Evolutionary conservation across 2,113 vertebrate genomes (phyloP).

Genomic region (Recurvirostra avosetta): DNA sequence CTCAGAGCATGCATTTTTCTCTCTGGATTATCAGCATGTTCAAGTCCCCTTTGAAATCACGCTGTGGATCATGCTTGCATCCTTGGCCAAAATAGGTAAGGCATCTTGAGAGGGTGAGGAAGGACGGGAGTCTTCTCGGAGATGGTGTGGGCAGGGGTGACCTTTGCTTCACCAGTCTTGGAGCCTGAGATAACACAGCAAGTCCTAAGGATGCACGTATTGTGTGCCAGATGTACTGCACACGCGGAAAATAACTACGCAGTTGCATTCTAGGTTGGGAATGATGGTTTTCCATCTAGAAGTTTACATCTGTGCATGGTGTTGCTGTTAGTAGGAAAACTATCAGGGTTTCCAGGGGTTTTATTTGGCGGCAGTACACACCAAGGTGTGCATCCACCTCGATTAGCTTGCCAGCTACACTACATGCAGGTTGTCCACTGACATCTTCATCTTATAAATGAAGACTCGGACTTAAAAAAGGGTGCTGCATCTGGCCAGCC

Average conservation of each 20-base stretch:
- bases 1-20: slow-evolving; percentile 70
- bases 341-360: accelerated
- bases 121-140: accelerated
- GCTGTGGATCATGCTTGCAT: slow-evolving; percentile 84
- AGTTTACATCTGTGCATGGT: not conserved
- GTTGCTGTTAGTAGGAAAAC: not conserved
- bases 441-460: not conserved
- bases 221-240: accelerated
- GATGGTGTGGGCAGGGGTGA: not conserved
- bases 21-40: slow-evolving; percentile 81
- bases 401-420: accelerated
- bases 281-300: not conserved
- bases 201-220: accelerated
- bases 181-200: accelerated
- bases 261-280: not conserved
- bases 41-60: slow-evolving; percentile 84
- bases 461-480: not conserved
- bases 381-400: too few species aligned
- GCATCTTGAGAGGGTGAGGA: not conserved
- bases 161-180: accelerated
- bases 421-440: not conserved
- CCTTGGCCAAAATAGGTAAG: slow-evolving; percentile 84
- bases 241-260: accelerated
- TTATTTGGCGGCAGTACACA: not conserved
- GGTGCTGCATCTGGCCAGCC: not conserved